These are phyloP conservation scores for Malurus splendens DNA, from an alignment of 2,797 vertebrate species.

Conservation along the genomic window DNA sequence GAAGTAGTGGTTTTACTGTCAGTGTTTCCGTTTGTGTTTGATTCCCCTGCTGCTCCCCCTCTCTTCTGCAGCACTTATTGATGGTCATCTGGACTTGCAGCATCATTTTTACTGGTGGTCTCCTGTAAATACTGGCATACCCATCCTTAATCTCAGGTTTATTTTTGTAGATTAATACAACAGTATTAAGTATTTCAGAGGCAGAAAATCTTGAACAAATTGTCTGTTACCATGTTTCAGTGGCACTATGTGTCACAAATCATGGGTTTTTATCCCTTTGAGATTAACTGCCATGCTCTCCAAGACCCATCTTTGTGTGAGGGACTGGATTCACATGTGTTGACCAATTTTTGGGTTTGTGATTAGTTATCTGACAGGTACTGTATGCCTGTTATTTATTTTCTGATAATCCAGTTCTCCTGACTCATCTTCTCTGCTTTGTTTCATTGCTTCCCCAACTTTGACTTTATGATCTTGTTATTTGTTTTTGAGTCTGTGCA, in stretches of 20 bases:
- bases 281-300: neutral
- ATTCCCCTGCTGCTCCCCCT: neutral
- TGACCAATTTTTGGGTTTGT: neutral
- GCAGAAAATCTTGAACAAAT: neutral
- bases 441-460: neutral
- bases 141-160: neutral
- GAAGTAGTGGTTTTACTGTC: neutral
- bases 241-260: neutral
- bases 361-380: neutral
- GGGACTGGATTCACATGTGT: neutral
- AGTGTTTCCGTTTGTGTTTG: neutral
- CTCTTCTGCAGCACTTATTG: neutral
- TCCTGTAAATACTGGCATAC: neutral
- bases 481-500: neutral
- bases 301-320: neutral
- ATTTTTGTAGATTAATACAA: neutral
- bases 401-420: neutral
- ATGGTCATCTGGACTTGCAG: neutral
- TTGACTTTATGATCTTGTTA: neutral
- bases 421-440: neutral
- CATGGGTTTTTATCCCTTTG: neutral
- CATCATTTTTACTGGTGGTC: neutral
- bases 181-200: neutral
- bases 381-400: neutral
- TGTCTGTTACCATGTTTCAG: neutral